Percentiles rank a stretch among this genome's conserved stretches.
These are phyloP conservation scores for Sitophilus oryzae DNA, from an alignment of 1,140 invertebrate species.

Conservation along the genomic window DNA sequence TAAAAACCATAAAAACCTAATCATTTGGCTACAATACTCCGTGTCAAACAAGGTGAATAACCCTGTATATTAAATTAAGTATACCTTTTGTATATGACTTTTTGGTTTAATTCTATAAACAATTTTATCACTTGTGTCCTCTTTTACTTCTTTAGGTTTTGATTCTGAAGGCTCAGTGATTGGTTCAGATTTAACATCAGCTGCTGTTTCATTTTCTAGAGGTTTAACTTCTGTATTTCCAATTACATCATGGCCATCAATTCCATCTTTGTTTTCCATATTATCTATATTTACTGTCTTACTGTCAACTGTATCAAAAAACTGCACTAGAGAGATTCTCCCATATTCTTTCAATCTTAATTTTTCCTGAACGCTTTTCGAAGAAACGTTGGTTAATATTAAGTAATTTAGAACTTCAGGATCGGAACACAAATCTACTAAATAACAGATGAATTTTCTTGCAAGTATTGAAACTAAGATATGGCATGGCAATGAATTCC, in stretches of 20 bases:
- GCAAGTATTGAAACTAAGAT: conserved; percentile 56
- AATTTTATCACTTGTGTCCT: too few relatives aligned
- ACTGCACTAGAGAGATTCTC: conserved; percentile 32
- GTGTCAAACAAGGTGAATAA: too few relatives aligned
- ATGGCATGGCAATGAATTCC: conserved; percentile 58
- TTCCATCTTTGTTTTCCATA: conserved; percentile 3
- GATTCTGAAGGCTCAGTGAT: too few relatives aligned
- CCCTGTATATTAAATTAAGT: too few relatives aligned
- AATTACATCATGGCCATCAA: background rate
- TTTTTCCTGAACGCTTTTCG: conserved; percentile 21
- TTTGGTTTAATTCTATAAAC: too few relatives aligned
- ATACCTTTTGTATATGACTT: too few relatives aligned
- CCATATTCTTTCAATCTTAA: conserved; percentile 28
- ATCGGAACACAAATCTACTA: conserved; percentile 46
- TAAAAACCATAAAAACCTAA: too few relatives aligned
- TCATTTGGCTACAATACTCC: too few relatives aligned
- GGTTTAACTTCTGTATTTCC: conserved; percentile 3
- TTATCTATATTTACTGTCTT: conserved; percentile 42
- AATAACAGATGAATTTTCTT: conserved; percentile 50
- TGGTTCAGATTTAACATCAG: too few relatives aligned
- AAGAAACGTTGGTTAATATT: conserved; percentile 33
- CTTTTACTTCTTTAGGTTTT: too few relatives aligned
- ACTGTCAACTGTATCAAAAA: conserved; percentile 41
- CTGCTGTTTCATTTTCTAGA: conserved; percentile 10
- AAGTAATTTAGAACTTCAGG: conserved; percentile 52